A percentile compares a stretch with the other conserved stretches of the same genome.
phyloP scores from a whole-genome alignment of 2,888 invertebrate genomes.

The Xylophagus ater region DNA sequence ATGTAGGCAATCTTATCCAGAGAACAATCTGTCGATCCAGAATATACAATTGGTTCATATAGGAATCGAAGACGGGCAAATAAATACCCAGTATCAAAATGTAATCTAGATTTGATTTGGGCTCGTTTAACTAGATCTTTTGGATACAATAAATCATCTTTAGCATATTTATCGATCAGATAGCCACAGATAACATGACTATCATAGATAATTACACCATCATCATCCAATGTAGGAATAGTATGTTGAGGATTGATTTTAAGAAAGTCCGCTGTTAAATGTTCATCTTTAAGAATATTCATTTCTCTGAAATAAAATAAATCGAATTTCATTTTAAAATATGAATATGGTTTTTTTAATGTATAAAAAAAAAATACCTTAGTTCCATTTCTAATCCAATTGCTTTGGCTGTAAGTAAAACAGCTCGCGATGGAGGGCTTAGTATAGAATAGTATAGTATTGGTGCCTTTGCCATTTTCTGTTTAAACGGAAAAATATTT shows the following conservation, averaged over 20 bases:
- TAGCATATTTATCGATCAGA: constrained; percentile 47
- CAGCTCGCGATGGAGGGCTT: constrained; percentile 39
- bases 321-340: constrained; percentile 2
- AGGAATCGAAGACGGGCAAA: constrained; percentile 35
- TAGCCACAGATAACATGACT: constrained; percentile 56
- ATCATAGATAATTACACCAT: constrained; percentile 46
- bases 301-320: constrained; percentile 28
- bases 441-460: constrained; percentile 32
- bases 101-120: constrained; percentile 32
- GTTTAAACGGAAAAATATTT: no score
- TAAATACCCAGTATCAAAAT: constrained; percentile 35
- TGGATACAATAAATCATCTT: constrained; percentile 42
- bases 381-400: constrained; percentile 36
- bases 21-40: constrained; percentile 41
- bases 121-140: constrained; percentile 34
- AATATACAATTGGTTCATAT: constrained; percentile 34
- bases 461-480: constrained; percentile 11
- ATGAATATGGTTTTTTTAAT: no score
- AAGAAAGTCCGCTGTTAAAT: constrained; percentile 34
- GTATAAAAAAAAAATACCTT: constrained; percentile 26
- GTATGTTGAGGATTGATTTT: constrained; percentile 53
- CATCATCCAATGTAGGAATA: constrained; percentile 51
- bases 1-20: constrained; percentile 41
- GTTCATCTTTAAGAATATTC: constrained; percentile 35
- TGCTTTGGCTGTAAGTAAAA: constrained; percentile 35